These are phyloP conservation scores for Anguilla pacifica DNA, from an alignment of 2,797 vertebrate species.

Conservation along the genomic window DNA sequence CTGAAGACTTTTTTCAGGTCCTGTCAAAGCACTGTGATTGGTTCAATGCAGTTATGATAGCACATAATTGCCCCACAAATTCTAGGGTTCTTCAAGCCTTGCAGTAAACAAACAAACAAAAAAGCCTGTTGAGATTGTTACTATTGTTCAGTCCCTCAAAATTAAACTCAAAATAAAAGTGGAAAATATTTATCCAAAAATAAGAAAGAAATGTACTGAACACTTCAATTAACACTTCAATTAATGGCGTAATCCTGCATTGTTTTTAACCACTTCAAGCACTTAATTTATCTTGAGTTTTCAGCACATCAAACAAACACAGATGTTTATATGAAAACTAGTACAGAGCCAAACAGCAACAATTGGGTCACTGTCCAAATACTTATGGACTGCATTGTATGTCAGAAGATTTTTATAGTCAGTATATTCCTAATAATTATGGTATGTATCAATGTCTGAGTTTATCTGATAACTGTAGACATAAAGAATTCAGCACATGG, in stretches of 20 bases:
- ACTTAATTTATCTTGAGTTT: not conserved
- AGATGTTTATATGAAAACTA: not conserved
- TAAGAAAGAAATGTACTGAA: not conserved
- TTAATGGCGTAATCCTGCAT: not conserved
- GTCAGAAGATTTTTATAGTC: not conserved
- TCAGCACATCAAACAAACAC: not conserved
- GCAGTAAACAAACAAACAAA: too few species aligned
- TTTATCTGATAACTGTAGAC: not conserved
- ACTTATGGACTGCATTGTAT: not conserved
- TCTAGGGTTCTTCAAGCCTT: too few species aligned
- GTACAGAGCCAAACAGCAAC: not conserved
- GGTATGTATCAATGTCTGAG: not conserved
- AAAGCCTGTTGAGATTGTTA: not conserved
- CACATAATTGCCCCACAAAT: not conserved
- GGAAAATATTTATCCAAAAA: too few species aligned
- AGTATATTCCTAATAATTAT: not conserved
- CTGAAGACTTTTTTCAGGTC: not conserved
- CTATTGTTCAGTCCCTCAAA: not conserved
- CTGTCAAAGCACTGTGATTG: not conserved
- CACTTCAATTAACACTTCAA: not conserved
- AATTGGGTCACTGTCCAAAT: not conserved
- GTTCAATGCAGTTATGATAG: not conserved
- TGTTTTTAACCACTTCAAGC: not conserved
- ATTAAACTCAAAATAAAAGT: not conserved
- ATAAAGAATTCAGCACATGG: not conserved